phyloP scores from a whole-genome alignment of 2,888 invertebrate species.

The Coleophora deauratella region DNA sequence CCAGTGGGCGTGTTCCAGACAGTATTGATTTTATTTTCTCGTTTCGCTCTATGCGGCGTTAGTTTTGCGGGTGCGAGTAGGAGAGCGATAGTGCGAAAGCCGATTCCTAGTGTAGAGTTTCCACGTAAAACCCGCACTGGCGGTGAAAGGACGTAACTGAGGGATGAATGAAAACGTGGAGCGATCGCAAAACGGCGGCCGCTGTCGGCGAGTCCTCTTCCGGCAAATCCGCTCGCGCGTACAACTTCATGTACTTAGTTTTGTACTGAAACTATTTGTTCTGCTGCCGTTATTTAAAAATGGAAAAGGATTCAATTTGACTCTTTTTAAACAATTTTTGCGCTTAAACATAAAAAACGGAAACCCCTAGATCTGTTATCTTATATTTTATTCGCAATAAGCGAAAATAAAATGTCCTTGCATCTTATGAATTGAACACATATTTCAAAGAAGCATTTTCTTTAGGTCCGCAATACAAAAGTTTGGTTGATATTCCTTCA shows the following conservation, averaged over 20 bases:
- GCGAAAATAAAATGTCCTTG: slow-evolving; percentile 6
- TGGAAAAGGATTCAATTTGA: not conserved
- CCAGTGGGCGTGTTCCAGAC: slow-evolving; percentile 69
- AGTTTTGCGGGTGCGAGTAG: slow-evolving; percentile 36
- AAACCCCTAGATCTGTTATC: too few species aligned
- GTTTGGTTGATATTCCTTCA: slow-evolving; percentile 47
- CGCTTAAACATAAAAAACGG: not conserved
- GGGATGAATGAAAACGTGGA: slow-evolving; percentile 73
- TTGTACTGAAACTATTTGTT: slow-evolving; percentile 47
- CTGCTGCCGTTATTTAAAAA: slow-evolving; percentile 23
- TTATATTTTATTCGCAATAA: not conserved
- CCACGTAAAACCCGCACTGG: slow-evolving; percentile 51
- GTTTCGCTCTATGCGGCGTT: slow-evolving; percentile 41
- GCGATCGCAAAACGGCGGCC: slow-evolving; percentile 69
- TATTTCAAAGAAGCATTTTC: slow-evolving; percentile 30
- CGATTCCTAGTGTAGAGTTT: slow-evolving; percentile 61
- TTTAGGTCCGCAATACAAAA: slow-evolving; percentile 37
- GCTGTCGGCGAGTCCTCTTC: slow-evolving; percentile 70
- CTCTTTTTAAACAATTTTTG: not conserved
- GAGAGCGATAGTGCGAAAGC: slow-evolving; percentile 45
- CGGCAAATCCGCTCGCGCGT: slow-evolving; percentile 60
- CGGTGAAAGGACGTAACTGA: slow-evolving; percentile 50
- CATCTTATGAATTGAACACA: slow-evolving; percentile 17
- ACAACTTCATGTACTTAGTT: slow-evolving; percentile 65
- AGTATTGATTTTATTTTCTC: slow-evolving; percentile 67